Evolutionary conservation across 2,797 vertebrate genomes (phyloP).

Genomic region (Microchirus variegatus): DNA sequence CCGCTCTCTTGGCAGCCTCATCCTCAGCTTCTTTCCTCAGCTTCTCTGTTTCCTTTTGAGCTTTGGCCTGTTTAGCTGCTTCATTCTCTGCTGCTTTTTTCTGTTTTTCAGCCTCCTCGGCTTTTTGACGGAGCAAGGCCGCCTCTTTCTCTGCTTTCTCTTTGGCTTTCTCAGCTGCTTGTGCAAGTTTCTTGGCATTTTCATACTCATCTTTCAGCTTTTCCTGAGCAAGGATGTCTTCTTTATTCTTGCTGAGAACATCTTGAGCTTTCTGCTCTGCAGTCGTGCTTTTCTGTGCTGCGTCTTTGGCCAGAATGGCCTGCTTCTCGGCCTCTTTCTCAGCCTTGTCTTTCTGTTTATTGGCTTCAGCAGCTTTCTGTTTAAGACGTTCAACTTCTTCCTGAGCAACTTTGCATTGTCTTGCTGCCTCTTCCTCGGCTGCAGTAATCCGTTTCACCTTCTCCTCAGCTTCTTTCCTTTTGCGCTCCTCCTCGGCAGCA

Average conservation of each 20-base stretch:
- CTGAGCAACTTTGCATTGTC: conserved; percentile 87
- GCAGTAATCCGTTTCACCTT: conserved; percentile 89
- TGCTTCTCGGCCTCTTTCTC: conserved; percentile 90
- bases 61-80: conserved; percentile 84
- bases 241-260: conserved; percentile 88
- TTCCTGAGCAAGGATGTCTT: conserved; percentile 87
- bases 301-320: conserved; percentile 89
- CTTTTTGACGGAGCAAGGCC: conserved; percentile 83
- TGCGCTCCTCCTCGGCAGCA: conserved; percentile 88
- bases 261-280: conserved; percentile 90
- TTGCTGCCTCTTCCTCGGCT: conserved; percentile 89
- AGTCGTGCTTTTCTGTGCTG: conserved; percentile 85
- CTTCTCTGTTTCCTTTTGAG: conserved; percentile 88
- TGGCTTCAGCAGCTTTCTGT: conserved; percentile 88
- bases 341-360: conserved; percentile 87
- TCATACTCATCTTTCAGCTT: conserved; percentile 87
- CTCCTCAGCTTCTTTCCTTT: conserved; percentile 91
- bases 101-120: conserved; percentile 90
- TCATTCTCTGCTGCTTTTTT: conserved; percentile 89
- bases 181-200: conserved; percentile 83
- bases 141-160: conserved; percentile 89
- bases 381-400: conserved; percentile 91
- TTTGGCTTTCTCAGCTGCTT: conserved; percentile 89
- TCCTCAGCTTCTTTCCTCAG: conserved; percentile 89
- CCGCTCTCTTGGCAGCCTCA: conserved; percentile 86